Conservation (phyloP, 2,888 invertebrate genomes). For the Thyatira batis region DNA sequence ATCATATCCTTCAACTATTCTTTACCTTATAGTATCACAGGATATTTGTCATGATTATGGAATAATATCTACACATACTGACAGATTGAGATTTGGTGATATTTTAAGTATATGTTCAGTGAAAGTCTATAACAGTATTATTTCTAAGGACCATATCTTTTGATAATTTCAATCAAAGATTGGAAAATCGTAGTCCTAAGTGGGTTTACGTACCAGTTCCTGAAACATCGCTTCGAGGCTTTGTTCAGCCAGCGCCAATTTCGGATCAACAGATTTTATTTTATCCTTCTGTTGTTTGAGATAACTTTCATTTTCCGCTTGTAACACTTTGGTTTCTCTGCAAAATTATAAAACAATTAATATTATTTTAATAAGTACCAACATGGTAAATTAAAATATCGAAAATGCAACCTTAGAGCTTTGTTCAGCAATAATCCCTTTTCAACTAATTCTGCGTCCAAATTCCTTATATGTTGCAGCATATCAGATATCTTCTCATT, state of each 20-base stretch:
- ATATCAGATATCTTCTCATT: slow-evolving; percentile 82
- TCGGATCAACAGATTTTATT: slow-evolving; percentile 56
- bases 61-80: too few species aligned
- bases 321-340: slow-evolving; percentile 80
- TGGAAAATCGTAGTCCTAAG: too few species aligned
- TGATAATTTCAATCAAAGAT: too few species aligned
- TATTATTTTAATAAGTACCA: neutral
- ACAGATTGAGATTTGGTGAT: too few species aligned
- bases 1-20: too few species aligned
- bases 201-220: slow-evolving; percentile 78
- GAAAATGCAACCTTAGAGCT: slow-evolving; percentile 52
- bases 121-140: too few species aligned
- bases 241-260: slow-evolving; percentile 76
- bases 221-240: slow-evolving; percentile 82
- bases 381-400: neutral
- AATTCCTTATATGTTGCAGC: slow-evolving; percentile 78
- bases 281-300: slow-evolving; percentile 60
- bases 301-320: slow-evolving; percentile 73
- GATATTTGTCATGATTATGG: too few species aligned
- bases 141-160: too few species aligned
- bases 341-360: slow-evolving; percentile 23
- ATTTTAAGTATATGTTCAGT: too few species aligned
- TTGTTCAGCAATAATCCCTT: slow-evolving; percentile 81
- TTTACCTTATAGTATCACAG: too few species aligned
- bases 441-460: slow-evolving; percentile 81